Base-by-base conservation (phyloP, 2,797 vertebrate genomes). In the Neopelma chrysocephalum region DNA sequence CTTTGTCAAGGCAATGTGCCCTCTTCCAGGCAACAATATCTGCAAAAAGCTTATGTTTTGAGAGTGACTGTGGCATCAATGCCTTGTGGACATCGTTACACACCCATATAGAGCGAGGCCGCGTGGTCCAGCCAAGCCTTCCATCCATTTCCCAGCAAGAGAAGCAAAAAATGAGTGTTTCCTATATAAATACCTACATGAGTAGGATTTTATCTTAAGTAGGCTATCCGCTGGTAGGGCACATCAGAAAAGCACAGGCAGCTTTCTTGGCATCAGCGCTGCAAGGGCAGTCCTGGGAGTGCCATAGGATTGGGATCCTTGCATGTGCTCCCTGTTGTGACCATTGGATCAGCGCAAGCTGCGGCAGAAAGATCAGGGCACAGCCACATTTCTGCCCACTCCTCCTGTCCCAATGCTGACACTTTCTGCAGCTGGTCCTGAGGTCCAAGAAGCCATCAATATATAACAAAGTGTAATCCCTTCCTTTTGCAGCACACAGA, bases 81-180 rank as follows among this genome's bases (percentile, higher is more conserved):
- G 34, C 76, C 72, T n/a, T 16, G 4, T 32, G 65, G 65, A 45
- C 57, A 20, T 17, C 57, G 11, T 40, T 54, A 51, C n/a, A 14
- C 18, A 71, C 34, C 57, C 47, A 19, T 0, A 13, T 0, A 40
- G 58, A 45, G 34, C 0, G 3, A 64, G 75, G 50, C 64, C 40
- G 26, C 1, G 0, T 15, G 58, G 51, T 45, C 72, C 56, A 51
- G 21, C 23, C 66, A 10, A 73, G 42, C 32, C 50, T 57, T 65
- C 58, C 31, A 34, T 31, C 62, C 15, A 0, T 47, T 51, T 53
- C 4, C 5, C 27, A 8, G 11, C 0, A 7, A 0, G 6, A 94
- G 47, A 57, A 62, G 6, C 8, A 42, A 68, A 62, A 48, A 5
- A 8, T 1, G 0, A 32, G 1, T 32, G 15, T 87, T 93, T 71